phyloP scores from a whole-genome alignment of 2,888 invertebrate species.

The Spicauda simplicius region DNA sequence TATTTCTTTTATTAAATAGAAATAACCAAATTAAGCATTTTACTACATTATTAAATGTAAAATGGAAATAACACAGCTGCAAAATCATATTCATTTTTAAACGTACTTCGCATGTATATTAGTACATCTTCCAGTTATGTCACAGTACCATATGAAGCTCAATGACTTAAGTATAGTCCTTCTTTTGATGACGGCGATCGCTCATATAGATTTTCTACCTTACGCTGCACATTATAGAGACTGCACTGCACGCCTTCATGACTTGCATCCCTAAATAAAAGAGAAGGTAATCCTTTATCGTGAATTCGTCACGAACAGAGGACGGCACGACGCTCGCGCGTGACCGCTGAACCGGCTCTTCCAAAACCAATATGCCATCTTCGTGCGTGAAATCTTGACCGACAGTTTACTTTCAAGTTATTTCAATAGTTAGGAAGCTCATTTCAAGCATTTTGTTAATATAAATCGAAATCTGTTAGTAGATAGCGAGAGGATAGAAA shows the following conservation, averaged over 20 bases:
- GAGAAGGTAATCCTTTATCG: slow-evolving; percentile 21
- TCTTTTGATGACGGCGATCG: not conserved
- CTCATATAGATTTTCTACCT: not conserved
- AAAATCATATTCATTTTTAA: no score
- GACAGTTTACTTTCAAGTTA: slow-evolving; percentile 6
- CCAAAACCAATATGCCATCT: slow-evolving; percentile 51
- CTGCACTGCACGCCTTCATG: not conserved
- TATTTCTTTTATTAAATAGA: no score
- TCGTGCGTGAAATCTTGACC: slow-evolving; percentile 51
- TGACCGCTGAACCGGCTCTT: slow-evolving; percentile 50
- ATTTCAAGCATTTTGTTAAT: slow-evolving; percentile 20
- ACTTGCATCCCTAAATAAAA: slow-evolving; percentile 11
- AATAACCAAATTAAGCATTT: no score
- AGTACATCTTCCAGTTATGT: not conserved
- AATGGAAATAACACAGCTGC: no score
- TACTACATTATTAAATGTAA: no score
- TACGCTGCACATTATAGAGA: not conserved
- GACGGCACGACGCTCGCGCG: slow-evolving; percentile 43
- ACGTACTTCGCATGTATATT: no score
- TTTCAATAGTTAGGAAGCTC: slow-evolving; percentile 8
- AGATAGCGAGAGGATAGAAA: not conserved
- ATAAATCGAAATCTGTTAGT: slow-evolving; percentile 7
- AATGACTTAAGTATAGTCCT: not conserved
- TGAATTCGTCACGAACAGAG: slow-evolving; percentile 21
- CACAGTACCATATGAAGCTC: not conserved